Percentiles rank a stretch among this genome's conserved stretches.
Conservation (phyloP, 37 sponge, comb jelly and placozoan species). For the Aphrocallistes beatrix region DNA sequence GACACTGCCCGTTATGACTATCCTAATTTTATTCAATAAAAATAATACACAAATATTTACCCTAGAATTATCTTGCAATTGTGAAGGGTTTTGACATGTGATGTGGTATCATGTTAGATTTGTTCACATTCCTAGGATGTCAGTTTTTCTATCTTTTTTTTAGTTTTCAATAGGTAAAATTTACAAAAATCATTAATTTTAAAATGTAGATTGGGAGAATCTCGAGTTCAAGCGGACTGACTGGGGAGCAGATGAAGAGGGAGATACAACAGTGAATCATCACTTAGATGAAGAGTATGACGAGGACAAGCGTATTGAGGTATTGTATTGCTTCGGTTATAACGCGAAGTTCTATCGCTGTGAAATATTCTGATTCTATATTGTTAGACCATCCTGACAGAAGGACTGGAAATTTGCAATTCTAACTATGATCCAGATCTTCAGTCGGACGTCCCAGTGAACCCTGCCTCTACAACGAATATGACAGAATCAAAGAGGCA, state of each 20-base stretch:
- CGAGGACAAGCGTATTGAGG: slow-evolving; percentile 19
- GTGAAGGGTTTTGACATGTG: too few relatives aligned
- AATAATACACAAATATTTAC: too few relatives aligned
- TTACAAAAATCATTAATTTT: background rate
- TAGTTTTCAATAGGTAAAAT: too few relatives aligned
- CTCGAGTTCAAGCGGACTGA: background rate
- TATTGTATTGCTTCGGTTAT: background rate
- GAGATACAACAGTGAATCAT: too few relatives aligned
- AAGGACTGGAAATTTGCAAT: background rate
- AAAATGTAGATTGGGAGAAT: background rate
- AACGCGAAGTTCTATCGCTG: background rate
- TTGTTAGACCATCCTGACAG: background rate
- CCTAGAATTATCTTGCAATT: too few relatives aligned
- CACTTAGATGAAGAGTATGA: background rate
- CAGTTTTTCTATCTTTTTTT: too few relatives aligned
- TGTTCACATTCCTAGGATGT: too few relatives aligned
- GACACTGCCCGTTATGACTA: too few relatives aligned
- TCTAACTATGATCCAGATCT: background rate
- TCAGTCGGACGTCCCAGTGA: background rate
- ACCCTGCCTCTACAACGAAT: too few relatives aligned
- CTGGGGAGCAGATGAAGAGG: background rate
- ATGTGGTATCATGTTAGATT: too few relatives aligned
- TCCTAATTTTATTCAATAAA: too few relatives aligned
- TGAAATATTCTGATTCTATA: background rate
- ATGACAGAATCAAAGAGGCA: too few relatives aligned